Conservation (phyloP, 1,140 invertebrate genomes). For the Campoletis sonorensis region DNA sequence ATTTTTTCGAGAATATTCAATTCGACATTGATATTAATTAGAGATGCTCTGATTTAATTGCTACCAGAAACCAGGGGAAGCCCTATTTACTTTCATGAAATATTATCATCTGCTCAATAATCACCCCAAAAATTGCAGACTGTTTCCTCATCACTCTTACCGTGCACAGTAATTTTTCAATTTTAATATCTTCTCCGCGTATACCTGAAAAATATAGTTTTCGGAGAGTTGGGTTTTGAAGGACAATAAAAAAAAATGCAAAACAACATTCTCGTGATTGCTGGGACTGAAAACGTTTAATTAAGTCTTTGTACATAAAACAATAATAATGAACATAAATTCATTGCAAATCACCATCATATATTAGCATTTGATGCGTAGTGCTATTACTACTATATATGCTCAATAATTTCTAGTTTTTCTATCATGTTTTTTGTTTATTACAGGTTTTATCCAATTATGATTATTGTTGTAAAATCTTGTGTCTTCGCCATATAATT, state of each 20-base stretch:
- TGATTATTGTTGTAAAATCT: conserved; percentile 66
- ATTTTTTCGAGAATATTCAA: no score
- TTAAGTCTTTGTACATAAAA: conserved; percentile 75
- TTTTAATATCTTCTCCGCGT: neutral
- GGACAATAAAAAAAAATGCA: neutral
- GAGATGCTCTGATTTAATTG: no score
- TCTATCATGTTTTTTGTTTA: conserved; percentile 60
- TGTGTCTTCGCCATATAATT: conserved; percentile 50
- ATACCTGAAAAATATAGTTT: neutral
- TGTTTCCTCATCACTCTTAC: no score
- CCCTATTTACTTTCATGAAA: neutral
- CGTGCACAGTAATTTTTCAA: neutral
- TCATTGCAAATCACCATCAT: conserved; percentile 72
- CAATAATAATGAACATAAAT: conserved; percentile 73
- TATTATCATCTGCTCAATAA: neutral
- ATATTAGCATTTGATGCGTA: conserved; percentile 73
- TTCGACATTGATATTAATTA: no score
- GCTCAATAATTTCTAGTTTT: conserved; percentile 70
- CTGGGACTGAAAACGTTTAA: conserved; percentile 74
- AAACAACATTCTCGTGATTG: conserved; percentile 39
- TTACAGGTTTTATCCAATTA: conserved; percentile 65
- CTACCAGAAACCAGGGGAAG: no score
- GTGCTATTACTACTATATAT: conserved; percentile 71
- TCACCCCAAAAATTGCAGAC: neutral
- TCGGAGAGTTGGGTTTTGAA: neutral